Percentiles rank a stretch among this genome's conserved stretches.
phyloP scores from a whole-genome alignment of 2,113 vertebrate genomes.

The Arenaria interpres region DNA sequence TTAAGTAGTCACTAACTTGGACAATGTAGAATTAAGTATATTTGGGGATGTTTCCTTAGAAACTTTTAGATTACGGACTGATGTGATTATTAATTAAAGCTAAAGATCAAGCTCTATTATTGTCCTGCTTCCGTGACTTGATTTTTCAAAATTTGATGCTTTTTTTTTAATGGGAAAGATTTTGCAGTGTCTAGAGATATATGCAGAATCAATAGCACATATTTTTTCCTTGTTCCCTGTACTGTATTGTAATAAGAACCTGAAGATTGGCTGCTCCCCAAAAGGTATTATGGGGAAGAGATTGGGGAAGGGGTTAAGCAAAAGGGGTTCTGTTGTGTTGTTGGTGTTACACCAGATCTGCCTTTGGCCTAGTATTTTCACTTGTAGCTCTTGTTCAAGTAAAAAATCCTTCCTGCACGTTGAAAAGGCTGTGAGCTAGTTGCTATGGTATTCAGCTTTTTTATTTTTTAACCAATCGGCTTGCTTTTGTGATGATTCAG shows the following conservation, averaged over 20 bases:
- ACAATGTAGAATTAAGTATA: background rate
- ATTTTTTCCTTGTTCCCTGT: background rate
- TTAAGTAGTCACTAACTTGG: background rate
- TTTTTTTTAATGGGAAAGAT: background rate
- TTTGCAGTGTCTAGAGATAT: background rate
- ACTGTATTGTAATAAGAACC: background rate
- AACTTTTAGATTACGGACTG: background rate
- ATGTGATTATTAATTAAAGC: background rate
- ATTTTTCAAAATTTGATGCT: background rate
- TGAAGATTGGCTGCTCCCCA: background rate
- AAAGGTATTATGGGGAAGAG: background rate
- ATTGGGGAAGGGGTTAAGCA: background rate
- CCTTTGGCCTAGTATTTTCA: slow-evolving; percentile 3
- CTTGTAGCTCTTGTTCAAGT: slow-evolving; percentile 39
- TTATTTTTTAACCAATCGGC: background rate
- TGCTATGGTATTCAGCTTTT: slow-evolving; percentile 55
- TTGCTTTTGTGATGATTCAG: slow-evolving; percentile 43
- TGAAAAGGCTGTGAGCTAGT: slow-evolving; percentile 27
- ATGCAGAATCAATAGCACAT: background rate
- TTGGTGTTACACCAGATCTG: background rate
- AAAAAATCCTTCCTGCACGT: background rate
- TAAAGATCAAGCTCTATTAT: background rate
- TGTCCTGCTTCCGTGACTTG: background rate
- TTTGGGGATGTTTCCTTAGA: background rate
- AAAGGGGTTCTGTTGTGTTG: rapidly evolving